Base-by-base conservation (phyloP, 2,113 vertebrate species). In the Tyto alba region DNA sequence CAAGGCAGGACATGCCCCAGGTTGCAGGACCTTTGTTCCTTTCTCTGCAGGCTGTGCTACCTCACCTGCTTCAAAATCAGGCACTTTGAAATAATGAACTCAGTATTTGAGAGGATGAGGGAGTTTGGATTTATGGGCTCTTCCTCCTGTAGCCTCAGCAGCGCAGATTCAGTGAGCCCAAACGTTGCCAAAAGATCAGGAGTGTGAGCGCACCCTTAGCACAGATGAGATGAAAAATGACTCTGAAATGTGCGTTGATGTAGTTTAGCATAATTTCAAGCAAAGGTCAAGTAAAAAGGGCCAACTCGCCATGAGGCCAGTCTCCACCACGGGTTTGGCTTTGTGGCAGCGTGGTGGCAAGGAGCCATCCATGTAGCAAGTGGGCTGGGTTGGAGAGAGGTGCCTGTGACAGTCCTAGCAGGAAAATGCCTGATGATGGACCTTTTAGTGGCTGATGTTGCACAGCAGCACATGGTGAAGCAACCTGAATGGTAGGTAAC, bases 181-280 rank as follows among this genome's bases (percentile, higher is more conserved):
- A 62, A 85, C 8, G 2, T 11, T 40, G n/a, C 18, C 21, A 10
- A 21, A 74, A 53, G 30, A 7, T 29, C 12, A 10, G 48, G 62
- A 56, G 25, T 10, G 25, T 0, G 2, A 55, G 23, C 0, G 3
- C 53, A n/a, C 71, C 64, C 32, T n/a, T 40, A 30, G 32, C 4
- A 25, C 26, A 22, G 50, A 41, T 3, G 17, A 71, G 60, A 41
- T 53, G 29, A 32, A 38, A 56, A 80, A 30, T 50, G 21, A 5
- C 79, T 38, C 27, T 34, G 29, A n/a, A 41, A 2, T 4, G 14
- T 63, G 57, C 8, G 5, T 7, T 10, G 57, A 12, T 38, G 50
- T 30, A 76, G 29, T 19, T 80, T 36, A 76, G 40, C 72, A 74
- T 36, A 18, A 16, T 23, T 78, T 40, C 55, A 43, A 59, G 71